A percentile compares a stretch with the other conserved stretches of the same genome.
phyloP scores from a whole-genome alignment of 2,113 vertebrate species.

The Chionis minor region DNA sequence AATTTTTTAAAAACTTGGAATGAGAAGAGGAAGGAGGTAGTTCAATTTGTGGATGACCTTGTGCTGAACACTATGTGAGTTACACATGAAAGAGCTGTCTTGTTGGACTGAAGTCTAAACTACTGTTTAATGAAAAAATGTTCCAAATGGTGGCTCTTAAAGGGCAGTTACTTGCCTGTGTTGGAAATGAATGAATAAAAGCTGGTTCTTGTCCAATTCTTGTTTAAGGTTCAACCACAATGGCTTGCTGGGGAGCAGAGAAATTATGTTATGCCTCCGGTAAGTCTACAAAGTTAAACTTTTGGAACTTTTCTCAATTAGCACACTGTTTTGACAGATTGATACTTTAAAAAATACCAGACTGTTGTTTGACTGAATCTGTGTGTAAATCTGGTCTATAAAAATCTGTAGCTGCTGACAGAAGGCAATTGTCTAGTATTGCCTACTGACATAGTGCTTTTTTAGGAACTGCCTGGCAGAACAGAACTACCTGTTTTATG shows the following conservation, averaged over 20 bases:
- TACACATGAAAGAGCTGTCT: background rate
- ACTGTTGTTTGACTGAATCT: background rate
- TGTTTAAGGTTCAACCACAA: constrained; percentile 75
- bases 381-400: background rate
- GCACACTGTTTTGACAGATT: background rate
- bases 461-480: background rate
- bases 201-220: background rate
- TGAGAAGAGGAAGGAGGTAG: background rate
- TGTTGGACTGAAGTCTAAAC: background rate
- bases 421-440: background rate
- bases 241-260: constrained; percentile 77
- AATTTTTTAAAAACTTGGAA: background rate
- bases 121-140: background rate
- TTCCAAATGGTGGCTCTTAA: background rate
- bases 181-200: background rate
- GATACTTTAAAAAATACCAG: background rate
- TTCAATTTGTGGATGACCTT: background rate
- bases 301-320: background rate
- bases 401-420: background rate
- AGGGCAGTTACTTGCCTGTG: background rate
- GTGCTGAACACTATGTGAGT: background rate
- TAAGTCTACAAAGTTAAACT: constrained; percentile 46
- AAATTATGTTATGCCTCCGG: constrained; percentile 75
- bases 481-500: background rate
- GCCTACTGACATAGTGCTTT: background rate